Evolutionary conservation across 2,888 invertebrate species (phyloP).

Genomic region (Abrostola triplasia): DNA sequence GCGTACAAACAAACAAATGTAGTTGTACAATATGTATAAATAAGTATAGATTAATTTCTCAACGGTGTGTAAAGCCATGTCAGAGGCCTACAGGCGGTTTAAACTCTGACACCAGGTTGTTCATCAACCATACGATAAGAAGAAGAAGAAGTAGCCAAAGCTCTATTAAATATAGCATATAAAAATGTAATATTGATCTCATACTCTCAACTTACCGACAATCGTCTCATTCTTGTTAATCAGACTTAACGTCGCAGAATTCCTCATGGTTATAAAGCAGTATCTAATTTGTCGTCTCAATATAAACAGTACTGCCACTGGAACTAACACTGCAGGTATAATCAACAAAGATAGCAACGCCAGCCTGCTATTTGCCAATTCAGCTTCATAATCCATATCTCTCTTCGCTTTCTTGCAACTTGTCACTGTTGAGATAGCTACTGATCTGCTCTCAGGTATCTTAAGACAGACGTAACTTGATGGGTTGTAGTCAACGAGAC

Average conservation of each 20-base stretch:
- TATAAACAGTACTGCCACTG: conserved; percentile 60
- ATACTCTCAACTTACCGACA: conserved; percentile 72
- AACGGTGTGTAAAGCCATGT: no score
- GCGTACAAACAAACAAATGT: conserved; percentile 7
- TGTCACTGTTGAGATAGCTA: conserved; percentile 53
- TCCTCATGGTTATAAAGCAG: conserved; percentile 88
- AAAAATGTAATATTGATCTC: no score
- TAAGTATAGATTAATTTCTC: no score
- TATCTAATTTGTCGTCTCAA: conserved; percentile 88
- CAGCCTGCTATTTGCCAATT: conserved; percentile 45
- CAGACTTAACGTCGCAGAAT: conserved; percentile 87
- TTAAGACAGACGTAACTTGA: conserved; percentile 65
- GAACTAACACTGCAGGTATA: conserved; percentile 63
- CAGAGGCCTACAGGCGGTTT: no score
- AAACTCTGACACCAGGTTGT: no score
- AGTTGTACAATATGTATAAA: no score
- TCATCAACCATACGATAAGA: no score
- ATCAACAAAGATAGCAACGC: conserved; percentile 61
- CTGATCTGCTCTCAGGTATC: conserved; percentile 56
- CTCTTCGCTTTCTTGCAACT: conserved; percentile 60
- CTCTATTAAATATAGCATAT: no score
- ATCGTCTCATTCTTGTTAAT: conserved; percentile 79
- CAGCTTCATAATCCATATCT: conserved; percentile 49
- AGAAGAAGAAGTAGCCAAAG: no score
- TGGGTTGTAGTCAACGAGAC: conserved; percentile 68